Conservation (phyloP, 2,113 vertebrate species). For the Genyomyrus donnyi region DNA sequence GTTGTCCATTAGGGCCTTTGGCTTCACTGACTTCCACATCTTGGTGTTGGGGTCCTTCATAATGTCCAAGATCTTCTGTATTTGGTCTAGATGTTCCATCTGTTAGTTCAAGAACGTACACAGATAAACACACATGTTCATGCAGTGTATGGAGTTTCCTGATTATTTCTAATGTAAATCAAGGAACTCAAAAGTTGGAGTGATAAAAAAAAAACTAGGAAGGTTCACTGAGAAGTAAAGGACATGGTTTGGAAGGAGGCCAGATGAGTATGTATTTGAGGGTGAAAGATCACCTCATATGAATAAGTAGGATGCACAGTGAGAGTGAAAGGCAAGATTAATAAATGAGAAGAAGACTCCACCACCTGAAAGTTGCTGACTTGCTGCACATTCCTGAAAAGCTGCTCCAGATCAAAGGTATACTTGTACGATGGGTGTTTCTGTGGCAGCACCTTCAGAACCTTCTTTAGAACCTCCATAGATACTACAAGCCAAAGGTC, state of each 20-base stretch:
- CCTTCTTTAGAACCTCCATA: slow-evolving; percentile 59
- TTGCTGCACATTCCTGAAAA: slow-evolving; percentile 47
- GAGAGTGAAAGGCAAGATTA: not conserved
- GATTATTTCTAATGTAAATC: not conserved
- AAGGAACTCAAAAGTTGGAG: not conserved
- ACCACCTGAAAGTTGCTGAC: not conserved
- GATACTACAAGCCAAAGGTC: slow-evolving; percentile 74
- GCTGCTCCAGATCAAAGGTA: slow-evolving; percentile 54
- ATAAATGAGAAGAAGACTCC: not conserved
- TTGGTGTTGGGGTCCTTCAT: slow-evolving; percentile 40
- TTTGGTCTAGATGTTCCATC: slow-evolving; percentile 44
- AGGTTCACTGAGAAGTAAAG: not conserved
- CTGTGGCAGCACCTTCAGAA: slow-evolving; percentile 61
- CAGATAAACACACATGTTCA: not conserved
- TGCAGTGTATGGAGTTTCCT: not conserved
- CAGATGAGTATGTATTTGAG: not conserved
- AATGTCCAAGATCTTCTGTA: slow-evolving; percentile 46
- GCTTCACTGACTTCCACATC: slow-evolving; percentile 47
- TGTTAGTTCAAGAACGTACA: slow-evolving; percentile 18
- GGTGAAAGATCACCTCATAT: not conserved
- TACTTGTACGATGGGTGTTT: slow-evolving; percentile 70
- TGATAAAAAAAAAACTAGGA: not conserved
- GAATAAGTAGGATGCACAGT: not conserved
- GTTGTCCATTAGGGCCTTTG: slow-evolving; percentile 63
- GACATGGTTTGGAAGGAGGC: not conserved